Evolutionary conservation across 2,113 vertebrate species (phyloP).

Genomic region (Sander lucioperca): DNA sequence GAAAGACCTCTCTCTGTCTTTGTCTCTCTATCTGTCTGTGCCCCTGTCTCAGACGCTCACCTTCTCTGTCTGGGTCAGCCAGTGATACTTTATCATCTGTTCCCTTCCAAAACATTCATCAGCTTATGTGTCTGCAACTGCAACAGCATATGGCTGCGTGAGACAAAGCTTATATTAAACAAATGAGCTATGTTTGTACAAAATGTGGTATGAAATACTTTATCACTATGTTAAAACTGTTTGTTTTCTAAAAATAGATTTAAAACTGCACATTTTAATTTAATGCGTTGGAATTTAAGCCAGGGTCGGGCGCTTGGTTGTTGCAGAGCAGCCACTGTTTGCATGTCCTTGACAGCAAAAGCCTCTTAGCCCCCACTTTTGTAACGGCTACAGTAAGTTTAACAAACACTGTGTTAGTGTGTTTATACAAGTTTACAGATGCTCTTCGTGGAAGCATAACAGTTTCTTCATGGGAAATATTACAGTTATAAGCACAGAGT

Average conservation of each 20-base stretch:
- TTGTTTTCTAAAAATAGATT: neutral
- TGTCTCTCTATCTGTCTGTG: constrained; percentile 11
- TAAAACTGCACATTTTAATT: neutral
- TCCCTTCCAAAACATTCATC: constrained; percentile 31
- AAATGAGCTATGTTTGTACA: constrained; percentile 1
- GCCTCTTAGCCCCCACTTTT: constrained; percentile 53
- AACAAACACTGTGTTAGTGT: constrained; percentile 52
- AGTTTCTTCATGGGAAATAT: constrained; percentile 39
- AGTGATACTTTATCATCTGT: constrained; percentile 51
- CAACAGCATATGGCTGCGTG: constrained; percentile 3
- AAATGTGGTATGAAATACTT: neutral
- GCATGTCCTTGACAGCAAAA: constrained; percentile 39
- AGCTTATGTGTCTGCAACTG: constrained; percentile 4
- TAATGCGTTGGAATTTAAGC: neutral
- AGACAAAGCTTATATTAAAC: constrained; percentile 10
- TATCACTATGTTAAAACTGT: neutral
- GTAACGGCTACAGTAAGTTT: constrained; percentile 48
- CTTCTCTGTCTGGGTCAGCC: constrained; percentile 47
- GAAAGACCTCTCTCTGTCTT: constrained; percentile 18
- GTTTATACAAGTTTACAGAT: constrained; percentile 47
- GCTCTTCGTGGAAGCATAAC: constrained; percentile 33
- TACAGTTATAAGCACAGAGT: constrained; percentile 29
- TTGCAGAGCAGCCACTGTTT: constrained; percentile 40
- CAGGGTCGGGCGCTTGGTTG: neutral
- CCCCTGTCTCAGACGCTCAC: constrained; percentile 20